phyloP scores from a whole-genome alignment of 92 coral and sea anemone species.

The Parazoanthus swiftii region DNA sequence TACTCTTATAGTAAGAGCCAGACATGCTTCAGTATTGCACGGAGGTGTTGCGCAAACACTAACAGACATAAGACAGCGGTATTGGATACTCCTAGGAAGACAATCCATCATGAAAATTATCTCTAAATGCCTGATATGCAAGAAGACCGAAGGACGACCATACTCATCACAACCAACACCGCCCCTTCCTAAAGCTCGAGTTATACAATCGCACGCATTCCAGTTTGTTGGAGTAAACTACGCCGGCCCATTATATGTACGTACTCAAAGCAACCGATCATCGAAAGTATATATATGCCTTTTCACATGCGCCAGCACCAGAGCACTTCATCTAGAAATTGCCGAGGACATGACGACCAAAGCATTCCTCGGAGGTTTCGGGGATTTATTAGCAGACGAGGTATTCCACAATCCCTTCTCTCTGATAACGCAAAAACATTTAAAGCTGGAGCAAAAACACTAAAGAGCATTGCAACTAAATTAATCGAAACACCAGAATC shows the following conservation, averaged over 20 bases:
- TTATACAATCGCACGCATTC: too few relatives aligned
- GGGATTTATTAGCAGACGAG: slow-evolving; percentile 52
- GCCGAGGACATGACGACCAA: slow-evolving; percentile 48
- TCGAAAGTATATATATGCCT: slow-evolving; percentile 47
- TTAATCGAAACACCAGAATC: slow-evolving; percentile 29
- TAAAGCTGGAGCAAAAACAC: slow-evolving; percentile 55
- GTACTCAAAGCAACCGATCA: slow-evolving; percentile 33
- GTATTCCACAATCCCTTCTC: slow-evolving; percentile 46
- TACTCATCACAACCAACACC: too few relatives aligned
- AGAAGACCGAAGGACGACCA: too few relatives aligned
- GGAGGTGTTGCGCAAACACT: slow-evolving; percentile 56
- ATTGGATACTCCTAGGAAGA: slow-evolving; percentile 53
- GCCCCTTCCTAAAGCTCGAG: slow-evolving; percentile 20
- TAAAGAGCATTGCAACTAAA: slow-evolving; percentile 27
- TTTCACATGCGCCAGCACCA: slow-evolving; percentile 50
- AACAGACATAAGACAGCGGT: slow-evolving; percentile 49
- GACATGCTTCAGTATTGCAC: slow-evolving; percentile 42
- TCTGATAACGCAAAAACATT: slow-evolving; percentile 62
- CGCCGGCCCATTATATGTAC: slow-evolving; percentile 56
- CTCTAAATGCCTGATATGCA: too few relatives aligned
- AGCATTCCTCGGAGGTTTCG: slow-evolving; percentile 50
- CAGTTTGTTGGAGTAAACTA: slow-evolving; percentile 50
- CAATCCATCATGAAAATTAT: too few relatives aligned
- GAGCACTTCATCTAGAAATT: slow-evolving; percentile 57
- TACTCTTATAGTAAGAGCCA: slow-evolving; percentile 43